Evolutionary conservation across 2,797 vertebrate genomes (phyloP), one percentile per base, ranked within the genome.

Genomic region (Acanthornis magna): DNA sequence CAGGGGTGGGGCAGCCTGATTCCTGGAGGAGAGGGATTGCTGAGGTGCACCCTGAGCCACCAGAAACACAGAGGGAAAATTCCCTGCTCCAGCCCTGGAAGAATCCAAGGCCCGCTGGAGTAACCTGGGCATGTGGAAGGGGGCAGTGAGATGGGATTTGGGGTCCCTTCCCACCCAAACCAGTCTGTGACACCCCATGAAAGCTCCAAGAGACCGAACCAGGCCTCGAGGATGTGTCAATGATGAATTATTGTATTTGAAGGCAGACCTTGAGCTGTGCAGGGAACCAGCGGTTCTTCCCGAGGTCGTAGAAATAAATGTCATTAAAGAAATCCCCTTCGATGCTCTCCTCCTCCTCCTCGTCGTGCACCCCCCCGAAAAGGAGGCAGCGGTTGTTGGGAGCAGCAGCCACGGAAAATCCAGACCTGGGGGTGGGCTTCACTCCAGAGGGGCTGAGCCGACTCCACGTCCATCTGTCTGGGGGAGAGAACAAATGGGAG

Each of bases 281-380:
- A 1, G 98, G 95, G 93, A 99, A 99, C 99, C 99, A 99, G 93
- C 99, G 99, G 96, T 98, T 99, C 97, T 98, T 99, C 65, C 82
- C 91, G 0, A 97, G 80, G 54, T 99, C 99, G 0, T 98, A 99
- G 92, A 99, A 97, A 94, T 99, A 98, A 32, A 99, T 96, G 80
- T 99, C 99, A 0, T 98, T 99, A 71, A 98, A 99, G 98, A 99
- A 99, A 83, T 99, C 98, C 3, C 99, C 99, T 85, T 99, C 98
- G 7, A 99, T 97, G 15, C 97, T 98, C 96, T 99, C 99, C 34
- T 99, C 99, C 30, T 99, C 99, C 47, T 99, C 99, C 81, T 99
- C 98, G 3, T 99, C 99, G 27, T 98, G 98, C 57, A 99, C 99
- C 0, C 99, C 99, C 2, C 99, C 99, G 1, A 99, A 99, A 6